phyloP scores from a whole-genome alignment of 1,140 invertebrate species.

The Penaeus japonicus region DNA sequence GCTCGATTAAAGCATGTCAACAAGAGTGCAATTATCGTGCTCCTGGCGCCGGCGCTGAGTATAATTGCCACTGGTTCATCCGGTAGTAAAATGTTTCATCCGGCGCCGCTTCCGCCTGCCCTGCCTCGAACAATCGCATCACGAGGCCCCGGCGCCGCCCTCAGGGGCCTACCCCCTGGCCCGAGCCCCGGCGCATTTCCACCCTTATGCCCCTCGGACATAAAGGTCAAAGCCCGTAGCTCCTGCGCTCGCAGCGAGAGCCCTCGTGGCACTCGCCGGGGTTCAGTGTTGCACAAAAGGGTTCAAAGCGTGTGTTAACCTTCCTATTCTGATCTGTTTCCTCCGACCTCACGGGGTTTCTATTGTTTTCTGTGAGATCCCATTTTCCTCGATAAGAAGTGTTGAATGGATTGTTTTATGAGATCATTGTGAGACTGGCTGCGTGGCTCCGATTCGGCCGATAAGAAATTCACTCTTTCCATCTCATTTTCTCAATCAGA shows the following conservation, averaged over 20 bases:
- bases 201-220: neutral
- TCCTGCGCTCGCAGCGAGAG: neutral
- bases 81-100: slow-evolving; percentile 3
- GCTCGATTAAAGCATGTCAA: slow-evolving; percentile 1
- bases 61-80: slow-evolving; percentile 6
- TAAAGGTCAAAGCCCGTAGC: neutral
- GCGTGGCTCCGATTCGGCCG: too few species aligned
- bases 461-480: too few species aligned
- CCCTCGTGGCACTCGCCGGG: neutral
- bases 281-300: slow-evolving; percentile 9
- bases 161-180: neutral
- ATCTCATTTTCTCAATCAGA: too few species aligned
- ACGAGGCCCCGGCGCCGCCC: neutral
- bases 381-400: neutral
- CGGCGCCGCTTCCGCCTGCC: neutral
- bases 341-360: neutral
- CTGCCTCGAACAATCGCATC: slow-evolving; percentile 6
- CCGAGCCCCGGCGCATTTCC: neutral
- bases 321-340: slow-evolving; percentile 3
- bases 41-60: neutral
- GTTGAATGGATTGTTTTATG: neutral
- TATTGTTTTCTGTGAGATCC: slow-evolving; percentile 13
- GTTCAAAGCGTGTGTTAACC: slow-evolving; percentile 9
- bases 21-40: neutral
- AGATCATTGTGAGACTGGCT: neutral